These are phyloP conservation scores for Coregonus sp. DNA, from an alignment of 2,797 vertebrate species.

Conservation along the genomic window DNA sequence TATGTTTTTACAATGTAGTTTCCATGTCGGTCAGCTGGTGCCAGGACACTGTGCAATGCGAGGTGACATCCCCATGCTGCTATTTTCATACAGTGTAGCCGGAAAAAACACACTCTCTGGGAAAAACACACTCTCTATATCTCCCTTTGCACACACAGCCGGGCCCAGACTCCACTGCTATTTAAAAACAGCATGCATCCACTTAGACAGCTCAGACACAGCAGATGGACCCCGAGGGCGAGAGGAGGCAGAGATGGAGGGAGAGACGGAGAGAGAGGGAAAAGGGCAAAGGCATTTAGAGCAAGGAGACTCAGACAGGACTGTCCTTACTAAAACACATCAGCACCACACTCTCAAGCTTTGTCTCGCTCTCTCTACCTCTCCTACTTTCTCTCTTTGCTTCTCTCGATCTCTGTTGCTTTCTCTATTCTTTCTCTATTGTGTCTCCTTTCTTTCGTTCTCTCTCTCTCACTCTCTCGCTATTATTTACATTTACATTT, in stretches of 20 bases:
- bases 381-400: slow-evolving; percentile 12
- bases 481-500: neutral
- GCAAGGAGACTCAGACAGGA: slow-evolving; percentile 49
- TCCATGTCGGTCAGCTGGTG: slow-evolving; percentile 38
- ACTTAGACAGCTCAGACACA: slow-evolving; percentile 50
- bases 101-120: slow-evolving; percentile 12
- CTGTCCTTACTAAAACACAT: slow-evolving; percentile 37
- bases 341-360: slow-evolving; percentile 13
- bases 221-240: slow-evolving; percentile 46
- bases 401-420: slow-evolving; percentile 17
- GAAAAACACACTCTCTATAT: slow-evolving; percentile 1
- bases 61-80: slow-evolving; percentile 34
- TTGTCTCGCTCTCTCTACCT: slow-evolving; percentile 34
- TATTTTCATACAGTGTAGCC: slow-evolving; percentile 16
- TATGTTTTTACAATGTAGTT: slow-evolving; percentile 11
- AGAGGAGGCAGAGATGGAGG: slow-evolving; percentile 34
- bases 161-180: slow-evolving; percentile 9
- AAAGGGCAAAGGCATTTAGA: slow-evolving; percentile 53
- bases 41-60: slow-evolving; percentile 13
- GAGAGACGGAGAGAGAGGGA: slow-evolving; percentile 13
- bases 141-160: neutral
- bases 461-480: neutral
- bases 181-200: slow-evolving; percentile 52
- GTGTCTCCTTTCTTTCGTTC: slow-evolving; percentile 34
- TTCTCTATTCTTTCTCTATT: slow-evolving; percentile 27